A percentile compares a stretch with the other conserved stretches of the same genome.
Evolutionary conservation across 2,888 invertebrate genomes (phyloP).

Genomic region (Drosophila limbata): DNA sequence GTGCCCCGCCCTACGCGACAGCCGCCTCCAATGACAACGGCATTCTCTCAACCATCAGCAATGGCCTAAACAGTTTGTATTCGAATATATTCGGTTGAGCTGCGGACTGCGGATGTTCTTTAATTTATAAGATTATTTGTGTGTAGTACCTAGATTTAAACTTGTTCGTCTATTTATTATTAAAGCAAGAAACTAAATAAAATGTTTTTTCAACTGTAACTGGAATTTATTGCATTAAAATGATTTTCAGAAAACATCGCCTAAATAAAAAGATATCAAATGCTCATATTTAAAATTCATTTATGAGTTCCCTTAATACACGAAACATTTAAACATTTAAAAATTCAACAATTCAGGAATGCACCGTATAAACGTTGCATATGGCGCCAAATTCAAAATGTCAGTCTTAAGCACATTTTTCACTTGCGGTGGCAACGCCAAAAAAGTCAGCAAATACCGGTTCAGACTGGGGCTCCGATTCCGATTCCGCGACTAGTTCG

Average conservation of each 20-base stretch:
- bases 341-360: too few relatives aligned
- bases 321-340: too few relatives aligned
- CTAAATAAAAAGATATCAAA: neutral
- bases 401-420: slow-evolving; percentile 18
- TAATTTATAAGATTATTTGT: slow-evolving; percentile 47
- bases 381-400: slow-evolving; percentile 3
- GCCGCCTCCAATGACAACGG: slow-evolving; percentile 65
- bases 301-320: too few relatives aligned
- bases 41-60: slow-evolving; percentile 91
- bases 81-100: slow-evolving; percentile 91
- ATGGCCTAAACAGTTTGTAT: slow-evolving; percentile 91
- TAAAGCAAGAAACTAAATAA: slow-evolving; percentile 40
- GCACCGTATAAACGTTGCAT: too few relatives aligned
- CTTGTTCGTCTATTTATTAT: slow-evolving; percentile 53
- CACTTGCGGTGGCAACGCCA: slow-evolving; percentile 29
- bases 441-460: neutral
- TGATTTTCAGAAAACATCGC: slow-evolving; percentile 17
- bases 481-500: neutral
- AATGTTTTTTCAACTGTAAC: slow-evolving; percentile 38
- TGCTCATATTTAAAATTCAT: neutral
- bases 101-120: neutral
- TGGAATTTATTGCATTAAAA: slow-evolving; percentile 11
- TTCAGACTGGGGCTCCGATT: slow-evolving; percentile 10
- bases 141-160: slow-evolving; percentile 49
- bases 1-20: slow-evolving; percentile 82